phyloP scores from a whole-genome alignment of 2,888 invertebrate genomes.

The Pammene fasciana region DNA sequence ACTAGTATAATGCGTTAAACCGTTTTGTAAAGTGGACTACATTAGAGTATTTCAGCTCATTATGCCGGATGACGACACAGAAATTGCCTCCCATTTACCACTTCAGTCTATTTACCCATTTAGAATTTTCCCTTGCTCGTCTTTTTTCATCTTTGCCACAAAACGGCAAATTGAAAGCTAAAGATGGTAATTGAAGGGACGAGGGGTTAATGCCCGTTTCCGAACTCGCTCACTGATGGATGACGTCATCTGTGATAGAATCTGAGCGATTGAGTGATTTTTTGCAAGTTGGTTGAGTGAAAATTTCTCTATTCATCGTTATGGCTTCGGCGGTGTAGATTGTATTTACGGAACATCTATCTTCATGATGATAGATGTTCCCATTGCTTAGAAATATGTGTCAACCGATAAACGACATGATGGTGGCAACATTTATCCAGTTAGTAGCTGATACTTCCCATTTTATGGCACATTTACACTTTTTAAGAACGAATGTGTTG shows the following conservation, averaged over 20 bases:
- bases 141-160: constrained; percentile 68
- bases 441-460: constrained; percentile 20
- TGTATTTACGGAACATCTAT: constrained; percentile 40
- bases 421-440: constrained; percentile 21
- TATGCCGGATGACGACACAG: constrained; percentile 29
- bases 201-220: constrained; percentile 75
- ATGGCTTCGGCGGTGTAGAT: constrained; percentile 37
- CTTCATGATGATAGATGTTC: constrained; percentile 36
- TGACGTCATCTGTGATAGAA: constrained; percentile 70
- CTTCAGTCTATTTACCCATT: constrained; percentile 40
- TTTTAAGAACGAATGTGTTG: constrained; percentile 6
- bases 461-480: constrained; percentile 22
- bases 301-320: constrained; percentile 47
- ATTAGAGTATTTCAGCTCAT: constrained; percentile 12
- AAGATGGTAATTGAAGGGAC: constrained; percentile 80
- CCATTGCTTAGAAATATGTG: constrained; percentile 34
- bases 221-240: constrained; percentile 72
- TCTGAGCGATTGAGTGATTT: constrained; percentile 57
- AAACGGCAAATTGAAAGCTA: constrained; percentile 81
- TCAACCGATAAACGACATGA: constrained; percentile 27
- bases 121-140: constrained; percentile 51
- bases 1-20: background rate
- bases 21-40: background rate
- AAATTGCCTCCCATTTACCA: constrained; percentile 35
- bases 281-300: constrained; percentile 50